Conservation (phyloP, 2,113 vertebrate genomes). For the Peromyscus polionotus region DNA sequence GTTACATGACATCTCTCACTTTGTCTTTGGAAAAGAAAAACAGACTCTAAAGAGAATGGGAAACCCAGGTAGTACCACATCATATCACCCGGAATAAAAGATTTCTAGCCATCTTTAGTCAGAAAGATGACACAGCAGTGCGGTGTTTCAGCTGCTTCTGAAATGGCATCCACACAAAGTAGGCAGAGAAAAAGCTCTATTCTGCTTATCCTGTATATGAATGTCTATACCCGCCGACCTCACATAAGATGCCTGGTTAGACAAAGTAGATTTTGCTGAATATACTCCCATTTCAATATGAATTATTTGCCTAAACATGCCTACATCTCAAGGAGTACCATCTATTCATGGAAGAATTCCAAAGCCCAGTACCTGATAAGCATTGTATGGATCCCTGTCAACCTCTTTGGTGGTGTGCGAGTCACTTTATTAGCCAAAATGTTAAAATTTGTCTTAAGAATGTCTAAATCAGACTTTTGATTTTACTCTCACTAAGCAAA, state of each 20-base stretch:
- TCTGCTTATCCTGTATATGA: neutral
- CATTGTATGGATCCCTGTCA: neutral
- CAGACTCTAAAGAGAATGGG: constrained; percentile 6
- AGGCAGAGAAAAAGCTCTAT: neutral
- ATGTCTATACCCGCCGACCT: neutral
- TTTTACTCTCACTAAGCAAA: neutral
- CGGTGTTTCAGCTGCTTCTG: neutral
- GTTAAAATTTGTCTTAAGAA: neutral
- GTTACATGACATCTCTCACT: neutral
- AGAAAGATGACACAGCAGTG: neutral
- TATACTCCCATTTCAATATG: neutral
- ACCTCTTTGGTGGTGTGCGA: rapidly evolving
- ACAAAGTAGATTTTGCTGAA: neutral
- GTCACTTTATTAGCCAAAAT: neutral
- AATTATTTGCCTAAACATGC: neutral
- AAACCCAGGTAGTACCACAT: neutral
- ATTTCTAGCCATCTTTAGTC: neutral
- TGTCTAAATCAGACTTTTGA: neutral
- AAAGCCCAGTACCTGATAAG: neutral
- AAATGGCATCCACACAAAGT: neutral
- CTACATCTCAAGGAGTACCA: neutral
- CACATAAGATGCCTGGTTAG: rapidly evolving
- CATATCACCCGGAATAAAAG: neutral
- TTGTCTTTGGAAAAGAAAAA: neutral
- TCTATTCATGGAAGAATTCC: neutral